Evolutionary conservation across 2,797 vertebrate genomes (phyloP).

Genomic region (Moxostoma hubbsi): DNA sequence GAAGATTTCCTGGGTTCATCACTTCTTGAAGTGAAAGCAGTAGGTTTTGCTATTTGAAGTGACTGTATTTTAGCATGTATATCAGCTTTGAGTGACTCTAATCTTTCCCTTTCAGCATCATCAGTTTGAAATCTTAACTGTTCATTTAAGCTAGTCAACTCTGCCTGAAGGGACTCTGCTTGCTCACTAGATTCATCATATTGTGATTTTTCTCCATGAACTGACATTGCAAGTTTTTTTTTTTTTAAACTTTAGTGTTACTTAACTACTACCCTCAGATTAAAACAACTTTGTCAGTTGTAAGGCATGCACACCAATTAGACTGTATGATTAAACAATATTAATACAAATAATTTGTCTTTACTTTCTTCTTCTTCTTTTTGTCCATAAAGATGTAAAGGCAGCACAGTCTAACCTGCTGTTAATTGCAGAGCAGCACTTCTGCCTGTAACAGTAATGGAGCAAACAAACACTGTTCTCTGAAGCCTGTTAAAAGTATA

Average conservation of each 20-base stretch:
- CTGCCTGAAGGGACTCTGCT: neutral
- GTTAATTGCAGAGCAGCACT: neutral
- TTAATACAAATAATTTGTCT: too few species aligned
- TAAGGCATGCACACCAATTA: conserved; percentile 4
- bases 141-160: neutral
- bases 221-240: conserved; percentile 5
- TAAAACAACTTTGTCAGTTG: neutral
- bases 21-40: too few species aligned
- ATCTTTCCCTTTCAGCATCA: too few species aligned
- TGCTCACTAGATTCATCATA: too few species aligned
- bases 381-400: neutral
- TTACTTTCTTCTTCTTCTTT: too few species aligned
- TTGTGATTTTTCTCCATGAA: conserved; percentile 10
- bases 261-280: too few species aligned
- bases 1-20: conserved; percentile 43
- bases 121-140: conserved; percentile 4
- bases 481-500: neutral
- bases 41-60: too few species aligned
- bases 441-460: neutral
- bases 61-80: too few species aligned
- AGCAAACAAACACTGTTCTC: neutral
- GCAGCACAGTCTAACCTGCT: neutral
- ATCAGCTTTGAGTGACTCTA: too few species aligned
- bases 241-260: too few species aligned
- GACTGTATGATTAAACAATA: too few species aligned